Conservation (phyloP, 2,888 invertebrate genomes). For the Gnatocerus cornutus region DNA sequence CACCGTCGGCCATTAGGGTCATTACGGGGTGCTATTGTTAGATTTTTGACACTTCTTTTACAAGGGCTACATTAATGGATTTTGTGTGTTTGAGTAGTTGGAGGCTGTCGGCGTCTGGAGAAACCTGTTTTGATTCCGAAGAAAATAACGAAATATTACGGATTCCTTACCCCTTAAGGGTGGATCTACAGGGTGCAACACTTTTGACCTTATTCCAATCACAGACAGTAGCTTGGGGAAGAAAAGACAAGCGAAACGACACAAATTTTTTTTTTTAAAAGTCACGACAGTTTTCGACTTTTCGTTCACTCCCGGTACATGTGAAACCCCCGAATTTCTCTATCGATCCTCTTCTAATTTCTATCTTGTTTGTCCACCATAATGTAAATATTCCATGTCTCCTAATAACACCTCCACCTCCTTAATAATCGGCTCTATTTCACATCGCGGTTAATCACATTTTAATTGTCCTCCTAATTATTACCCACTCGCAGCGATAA, state of each 20-base stretch:
- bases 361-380: not conserved
- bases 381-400: conserved; percentile 16
- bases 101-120: not conserved
- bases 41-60: conserved; percentile 64
- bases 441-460: conserved; percentile 27
- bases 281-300: too few relatives aligned
- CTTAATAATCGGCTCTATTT: conserved; percentile 22
- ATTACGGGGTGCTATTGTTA: conserved; percentile 60
- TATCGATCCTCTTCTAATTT: too few relatives aligned
- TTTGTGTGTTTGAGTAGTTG: conserved; percentile 53
- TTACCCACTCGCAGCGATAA: not conserved
- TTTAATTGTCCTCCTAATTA: conserved; percentile 26
- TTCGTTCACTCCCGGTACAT: too few relatives aligned
- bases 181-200: too few relatives aligned
- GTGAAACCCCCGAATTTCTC: too few relatives aligned
- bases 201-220: too few relatives aligned
- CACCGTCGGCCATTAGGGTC: conserved; percentile 60
- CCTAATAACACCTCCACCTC: conserved; percentile 1
- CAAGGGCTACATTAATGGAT: conserved; percentile 56
- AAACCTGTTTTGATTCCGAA: too few relatives aligned
- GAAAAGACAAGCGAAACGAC: too few relatives aligned
- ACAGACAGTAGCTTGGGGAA: too few relatives aligned
- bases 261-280: too few relatives aligned
- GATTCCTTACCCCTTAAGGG: too few relatives aligned
- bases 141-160: too few relatives aligned